These are phyloP conservation scores for Sarotherodon lohbergeri DNA, from an alignment of 2,113 vertebrate species.

Conservation along the genomic window DNA sequence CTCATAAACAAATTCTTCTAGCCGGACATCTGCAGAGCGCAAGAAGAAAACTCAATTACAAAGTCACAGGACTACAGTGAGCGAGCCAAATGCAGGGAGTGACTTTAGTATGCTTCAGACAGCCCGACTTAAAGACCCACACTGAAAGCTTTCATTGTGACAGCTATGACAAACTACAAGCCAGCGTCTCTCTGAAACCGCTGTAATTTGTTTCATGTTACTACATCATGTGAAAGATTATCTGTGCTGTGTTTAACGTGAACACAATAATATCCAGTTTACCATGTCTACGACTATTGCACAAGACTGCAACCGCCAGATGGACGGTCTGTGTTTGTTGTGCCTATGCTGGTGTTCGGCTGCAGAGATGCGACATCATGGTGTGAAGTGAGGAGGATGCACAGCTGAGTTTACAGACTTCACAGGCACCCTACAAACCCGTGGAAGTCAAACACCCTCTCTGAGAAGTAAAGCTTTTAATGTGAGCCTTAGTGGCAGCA, in stretches of 20 bases:
- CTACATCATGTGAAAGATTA: background rate
- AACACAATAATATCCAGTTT: background rate
- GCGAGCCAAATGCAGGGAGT: background rate
- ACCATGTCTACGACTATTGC: background rate
- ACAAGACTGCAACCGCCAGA: background rate
- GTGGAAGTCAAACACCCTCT: background rate
- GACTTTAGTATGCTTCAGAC: background rate
- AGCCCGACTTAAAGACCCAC: background rate
- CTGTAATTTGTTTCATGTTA: background rate
- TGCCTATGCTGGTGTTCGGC: background rate
- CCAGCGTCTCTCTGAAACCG: background rate
- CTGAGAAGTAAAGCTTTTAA: background rate
- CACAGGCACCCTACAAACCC: background rate
- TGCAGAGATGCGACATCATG: background rate
- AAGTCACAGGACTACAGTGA: slow-evolving; percentile 58
- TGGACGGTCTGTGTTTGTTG: slow-evolving; percentile 21
- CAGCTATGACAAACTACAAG: background rate
- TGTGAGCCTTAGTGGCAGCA: background rate
- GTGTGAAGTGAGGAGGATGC: slow-evolving; percentile 29
- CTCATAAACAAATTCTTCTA: slow-evolving; percentile 98
- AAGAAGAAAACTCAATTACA: slow-evolving; percentile 60
- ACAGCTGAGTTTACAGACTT: slow-evolving; percentile 47
- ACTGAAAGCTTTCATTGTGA: background rate
- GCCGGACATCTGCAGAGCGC: slow-evolving; percentile 83
- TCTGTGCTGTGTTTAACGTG: background rate